These are phyloP conservation scores for Xylota sylvarum DNA, from an alignment of 2,888 invertebrate species.

Conservation along the genomic window DNA sequence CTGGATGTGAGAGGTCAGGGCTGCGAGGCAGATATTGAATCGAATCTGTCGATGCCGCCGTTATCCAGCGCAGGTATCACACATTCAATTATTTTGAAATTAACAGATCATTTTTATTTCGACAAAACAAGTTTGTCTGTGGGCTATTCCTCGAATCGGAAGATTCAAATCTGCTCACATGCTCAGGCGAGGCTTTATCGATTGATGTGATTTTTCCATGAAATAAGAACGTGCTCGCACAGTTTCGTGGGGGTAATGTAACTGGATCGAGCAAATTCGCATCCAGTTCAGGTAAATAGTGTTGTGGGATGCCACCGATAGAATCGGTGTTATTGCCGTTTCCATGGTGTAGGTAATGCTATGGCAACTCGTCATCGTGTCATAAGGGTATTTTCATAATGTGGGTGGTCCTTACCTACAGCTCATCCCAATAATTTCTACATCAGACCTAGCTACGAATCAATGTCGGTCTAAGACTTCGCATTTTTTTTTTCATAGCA, in stretches of 20 bases:
- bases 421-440: too few relatives aligned
- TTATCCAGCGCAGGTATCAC: constrained; percentile 25
- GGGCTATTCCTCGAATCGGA: constrained; percentile 36
- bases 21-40: constrained; percentile 57
- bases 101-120: constrained; percentile 66
- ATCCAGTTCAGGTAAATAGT: not conserved
- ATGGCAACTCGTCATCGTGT: too few relatives aligned
- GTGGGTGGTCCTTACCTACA: too few relatives aligned
- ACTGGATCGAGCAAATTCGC: not conserved
- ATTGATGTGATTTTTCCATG: constrained; percentile 2
- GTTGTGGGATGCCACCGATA: too few relatives aligned
- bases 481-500: too few relatives aligned
- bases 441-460: too few relatives aligned
- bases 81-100: constrained; percentile 67
- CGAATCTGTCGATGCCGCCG: constrained; percentile 40
- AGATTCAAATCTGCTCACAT: constrained; percentile 27
- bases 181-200: constrained; percentile 21
- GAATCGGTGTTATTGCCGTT: too few relatives aligned
- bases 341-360: too few relatives aligned
- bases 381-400: too few relatives aligned
- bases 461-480: too few relatives aligned
- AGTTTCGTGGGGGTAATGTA: constrained; percentile 3
- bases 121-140: constrained; percentile 47
- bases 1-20: constrained; percentile 22
- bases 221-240: not conserved